phyloP scores from a whole-genome alignment of 2,797 vertebrate species.

The Phalanger gymnotis region DNA sequence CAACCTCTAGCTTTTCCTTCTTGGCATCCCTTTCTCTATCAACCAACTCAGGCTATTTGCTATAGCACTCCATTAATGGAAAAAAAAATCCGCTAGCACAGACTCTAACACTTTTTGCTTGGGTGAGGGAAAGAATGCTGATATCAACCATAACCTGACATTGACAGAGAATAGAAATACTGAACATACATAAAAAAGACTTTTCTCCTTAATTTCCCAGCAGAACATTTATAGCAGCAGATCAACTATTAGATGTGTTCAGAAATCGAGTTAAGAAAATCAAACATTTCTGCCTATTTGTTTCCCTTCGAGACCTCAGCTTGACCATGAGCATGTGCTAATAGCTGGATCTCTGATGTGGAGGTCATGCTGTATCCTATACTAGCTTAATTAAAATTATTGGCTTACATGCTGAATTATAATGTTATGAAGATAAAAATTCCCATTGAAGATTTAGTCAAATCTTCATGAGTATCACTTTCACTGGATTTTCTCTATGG shows the following conservation, averaged over 20 bases:
- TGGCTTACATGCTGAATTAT: neutral
- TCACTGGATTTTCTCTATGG: neutral
- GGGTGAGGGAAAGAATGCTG: conserved; percentile 37
- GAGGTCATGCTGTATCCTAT: neutral
- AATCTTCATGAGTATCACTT: neutral
- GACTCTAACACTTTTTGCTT: neutral
- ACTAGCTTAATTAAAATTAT: neutral
- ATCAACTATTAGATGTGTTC: conserved; percentile 21
- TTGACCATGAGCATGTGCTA: neutral
- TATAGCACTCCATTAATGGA: conserved; percentile 40
- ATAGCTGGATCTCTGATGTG: neutral
- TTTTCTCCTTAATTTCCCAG: conserved; percentile 49
- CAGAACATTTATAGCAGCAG: conserved; percentile 28
- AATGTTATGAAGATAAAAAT: neutral
- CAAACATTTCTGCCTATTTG: conserved; percentile 22
- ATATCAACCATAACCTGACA: conserved; percentile 39
- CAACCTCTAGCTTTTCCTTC: neutral
- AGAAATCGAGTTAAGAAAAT: conserved; percentile 10
- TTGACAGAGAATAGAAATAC: conserved; percentile 36
- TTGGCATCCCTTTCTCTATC: neutral
- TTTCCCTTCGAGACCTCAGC: neutral
- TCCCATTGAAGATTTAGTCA: neutral
- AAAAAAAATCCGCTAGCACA: neutral
- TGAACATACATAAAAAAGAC: neutral
- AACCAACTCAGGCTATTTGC: conserved; percentile 18